A percentile compares a stretch with the other conserved stretches of the same genome.
Evolutionary conservation across 2,797 vertebrate species (phyloP).

Genomic region (Thalassophryne amazonica): DNA sequence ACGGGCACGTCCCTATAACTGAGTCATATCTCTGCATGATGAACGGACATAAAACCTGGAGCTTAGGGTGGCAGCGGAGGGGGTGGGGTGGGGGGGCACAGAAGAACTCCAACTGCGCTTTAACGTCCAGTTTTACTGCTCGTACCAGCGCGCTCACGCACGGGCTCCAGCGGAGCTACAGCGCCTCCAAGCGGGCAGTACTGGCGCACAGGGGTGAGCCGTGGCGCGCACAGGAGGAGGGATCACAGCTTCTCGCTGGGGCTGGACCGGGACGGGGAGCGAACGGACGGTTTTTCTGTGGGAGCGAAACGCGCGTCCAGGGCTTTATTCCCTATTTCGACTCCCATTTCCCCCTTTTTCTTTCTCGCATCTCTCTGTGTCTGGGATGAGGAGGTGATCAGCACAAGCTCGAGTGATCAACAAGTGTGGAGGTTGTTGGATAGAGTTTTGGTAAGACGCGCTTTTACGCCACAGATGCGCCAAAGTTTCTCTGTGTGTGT

Average conservation of each 20-base stretch:
- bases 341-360: neutral
- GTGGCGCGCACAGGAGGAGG: conserved; percentile 58
- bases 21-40: neutral
- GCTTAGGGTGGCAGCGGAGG: too few species aligned
- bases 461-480: conserved; percentile 45
- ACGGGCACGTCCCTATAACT: neutral
- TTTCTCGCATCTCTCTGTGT: neutral
- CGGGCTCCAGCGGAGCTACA: conserved; percentile 48
- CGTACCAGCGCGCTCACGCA: conserved; percentile 20
- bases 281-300: conserved; percentile 62
- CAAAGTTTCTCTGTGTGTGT: neutral
- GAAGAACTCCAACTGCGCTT: conserved; percentile 3
- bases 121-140: conserved; percentile 4
- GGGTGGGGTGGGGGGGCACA: too few species aligned
- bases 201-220: conserved; percentile 5
- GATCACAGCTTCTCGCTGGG: conserved; percentile 38
- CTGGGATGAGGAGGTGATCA: conserved; percentile 62
- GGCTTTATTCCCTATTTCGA: conserved; percentile 42
- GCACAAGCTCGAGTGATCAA: conserved; percentile 2
- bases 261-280: conserved; percentile 55
- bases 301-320: conserved; percentile 55
- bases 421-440: conserved; percentile 40
- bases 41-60: neutral
- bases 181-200: conserved; percentile 66
- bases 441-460: conserved; percentile 57